A percentile compares a stretch with the other conserved stretches of the same genome.
Conservation (phyloP, 2,113 vertebrate genomes). For the Panthera tigris region DNA sequence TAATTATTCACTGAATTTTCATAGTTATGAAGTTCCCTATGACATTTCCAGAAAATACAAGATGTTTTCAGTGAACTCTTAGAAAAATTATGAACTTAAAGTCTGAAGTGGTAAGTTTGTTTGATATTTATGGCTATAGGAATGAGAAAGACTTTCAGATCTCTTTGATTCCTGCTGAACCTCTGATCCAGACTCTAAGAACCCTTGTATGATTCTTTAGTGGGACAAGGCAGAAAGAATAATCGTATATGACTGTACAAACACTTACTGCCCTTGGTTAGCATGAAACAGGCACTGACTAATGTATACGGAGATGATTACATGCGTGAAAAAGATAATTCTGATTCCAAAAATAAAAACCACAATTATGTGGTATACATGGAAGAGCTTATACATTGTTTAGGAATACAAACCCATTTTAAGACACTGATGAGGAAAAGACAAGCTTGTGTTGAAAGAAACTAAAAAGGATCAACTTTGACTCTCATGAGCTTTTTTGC, state of each 20-base stretch:
- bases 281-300: not conserved
- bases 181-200: not conserved
- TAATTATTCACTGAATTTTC: constrained; percentile 11
- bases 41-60: constrained; percentile 21
- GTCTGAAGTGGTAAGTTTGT: constrained; percentile 39
- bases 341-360: constrained; percentile 27
- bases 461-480: not conserved
- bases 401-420: not conserved
- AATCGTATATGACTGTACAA: not conserved
- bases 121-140: not conserved
- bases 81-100: constrained; percentile 6
- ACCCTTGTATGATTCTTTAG: not conserved
- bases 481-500: not conserved
- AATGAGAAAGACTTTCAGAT: not conserved
- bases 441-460: not conserved
- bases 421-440: not conserved
- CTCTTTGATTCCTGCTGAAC: not conserved
- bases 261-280: not conserved
- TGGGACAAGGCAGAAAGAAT: constrained; percentile 22
- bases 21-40: not conserved
- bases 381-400: not conserved
- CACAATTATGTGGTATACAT: not conserved
- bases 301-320: not conserved
- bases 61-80: constrained; percentile 4
- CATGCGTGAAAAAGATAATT: not conserved